A percentile compares a stretch with the other conserved stretches of the same genome.
Conservation (phyloP, 2,888 invertebrate species). For the Archips crataeganus region DNA sequence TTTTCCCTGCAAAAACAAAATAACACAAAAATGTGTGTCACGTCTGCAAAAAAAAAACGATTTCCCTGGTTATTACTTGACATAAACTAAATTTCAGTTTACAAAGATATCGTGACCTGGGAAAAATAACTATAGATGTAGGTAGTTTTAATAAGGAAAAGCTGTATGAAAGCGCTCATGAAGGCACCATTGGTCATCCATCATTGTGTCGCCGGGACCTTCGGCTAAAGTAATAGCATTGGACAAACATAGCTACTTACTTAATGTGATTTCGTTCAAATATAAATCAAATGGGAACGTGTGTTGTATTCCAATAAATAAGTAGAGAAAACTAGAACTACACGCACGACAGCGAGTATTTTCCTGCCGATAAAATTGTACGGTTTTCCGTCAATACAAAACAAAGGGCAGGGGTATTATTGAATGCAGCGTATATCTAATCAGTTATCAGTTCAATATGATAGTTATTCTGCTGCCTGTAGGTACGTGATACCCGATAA, state of each 20-base stretch:
- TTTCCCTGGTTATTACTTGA: neutral
- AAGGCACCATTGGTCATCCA: conserved; percentile 15
- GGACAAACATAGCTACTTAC: conserved; percentile 18
- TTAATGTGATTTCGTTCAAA: conserved; percentile 25
- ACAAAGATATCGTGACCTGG: conserved; percentile 4
- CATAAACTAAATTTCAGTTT: neutral
- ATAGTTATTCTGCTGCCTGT: conserved; percentile 65
- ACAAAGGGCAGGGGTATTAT: conserved; percentile 59
- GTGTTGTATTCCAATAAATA: neutral
- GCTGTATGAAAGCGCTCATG: conserved; percentile 20
- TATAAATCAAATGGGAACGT: conserved; percentile 1
- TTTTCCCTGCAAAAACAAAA: conserved; percentile 53
- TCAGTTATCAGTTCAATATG: conserved; percentile 81
- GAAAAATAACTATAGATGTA: conserved; percentile 1
- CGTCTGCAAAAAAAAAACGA: neutral
- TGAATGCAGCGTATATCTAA: conserved; percentile 73
- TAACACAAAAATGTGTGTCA: conserved; percentile 11
- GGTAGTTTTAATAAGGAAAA: conserved; percentile 30
- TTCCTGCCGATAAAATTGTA: neutral
- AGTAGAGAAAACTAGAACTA: neutral
- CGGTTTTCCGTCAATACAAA: conserved; percentile 21
- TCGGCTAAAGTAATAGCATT: conserved; percentile 17
- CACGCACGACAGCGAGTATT: neutral
- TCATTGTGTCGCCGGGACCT: conserved; percentile 32
- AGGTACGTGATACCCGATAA: conserved; percentile 45